Base-by-base conservation (phyloP, 2,113 vertebrate species). In the Pitta sordida region DNA sequence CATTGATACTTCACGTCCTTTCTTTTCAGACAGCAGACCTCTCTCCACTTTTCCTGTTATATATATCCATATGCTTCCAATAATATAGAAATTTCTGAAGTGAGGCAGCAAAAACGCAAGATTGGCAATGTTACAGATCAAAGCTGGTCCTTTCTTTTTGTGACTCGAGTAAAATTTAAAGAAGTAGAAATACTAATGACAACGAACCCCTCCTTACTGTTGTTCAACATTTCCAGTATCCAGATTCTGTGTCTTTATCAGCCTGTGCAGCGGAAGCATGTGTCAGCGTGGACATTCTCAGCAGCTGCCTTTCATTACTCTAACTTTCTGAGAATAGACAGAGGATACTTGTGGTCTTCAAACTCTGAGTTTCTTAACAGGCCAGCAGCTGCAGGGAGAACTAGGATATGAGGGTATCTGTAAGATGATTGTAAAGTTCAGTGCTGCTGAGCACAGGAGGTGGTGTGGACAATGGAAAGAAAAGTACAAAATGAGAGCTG, bases 401-500 rank as follows among this genome's bases (percentile, higher is more conserved):
- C 14, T 26, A 19, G 13, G 21, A 16, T 27, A 8, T 24, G 44
- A 65, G 19, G 84, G 13, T 8, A 46, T 67, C 39, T 16, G 41
- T 21, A 43, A 7, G 2, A 13, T 4, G 6, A 22, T 49, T 75
- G 53, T 14, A 4, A 64, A 89, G 22, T 27, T 63, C 48, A 83
- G 16, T 7, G 13, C 23, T 27, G 7, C 56, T 46, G 60, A 75
- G 39, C 30, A 67, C 6, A 0, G 1, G n/a, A 70, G 69, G 2
- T 75, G 43, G 17, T 48, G 43, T 2, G 9, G 43, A 17, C 16
- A 44, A 22, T 19, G 60, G 46, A 52, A 49, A 6, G 3, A 32
- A 0, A 1, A 52, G 17, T 44, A n/a, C 4, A 43, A 52, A 64
- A 64, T 0, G 0, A 60, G 18, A 27, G 18, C 48, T 56, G 15